Evolutionary conservation across 2,888 invertebrate genomes (phyloP), one percentile per base, ranked within the genome.

Genomic region (Plagiodera versicolora): DNA sequence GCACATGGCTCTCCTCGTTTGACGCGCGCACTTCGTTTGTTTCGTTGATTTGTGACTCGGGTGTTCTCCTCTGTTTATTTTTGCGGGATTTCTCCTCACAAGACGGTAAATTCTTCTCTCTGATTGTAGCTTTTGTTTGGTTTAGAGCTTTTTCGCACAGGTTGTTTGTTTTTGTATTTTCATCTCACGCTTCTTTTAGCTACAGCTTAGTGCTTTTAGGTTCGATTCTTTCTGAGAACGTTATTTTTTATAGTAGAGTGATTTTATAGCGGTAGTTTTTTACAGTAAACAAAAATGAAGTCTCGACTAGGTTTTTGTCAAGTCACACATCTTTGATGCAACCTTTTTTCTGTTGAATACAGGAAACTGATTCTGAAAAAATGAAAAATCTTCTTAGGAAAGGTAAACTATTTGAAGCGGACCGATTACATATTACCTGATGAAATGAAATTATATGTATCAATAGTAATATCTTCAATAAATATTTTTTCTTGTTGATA

Each of bases 11-110:
- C 19, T n/a, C n/a, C n/a, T 51, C 30, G 28, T 17, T 16, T 32
- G 32, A 35, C 18, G 51, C 53, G 53, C 45, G 44, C 11, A 24
- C 44, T 44, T 53, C 53, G 52, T 17, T 52, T 52, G 53, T 53
- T 53, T 53, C 28, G 24, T 28, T 17, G 53, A 39, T 53, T 8
- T 53, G 53, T 53, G 53, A 53, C 44, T 11, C 20, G 53, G 35
- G 53, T 44, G 39, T 39, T 39, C 39, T 24, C 16, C 53, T 53
- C 53, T 53, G 52, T 35, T 53, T 24, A 14, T 44, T 53, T 39
- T 24, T 16, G 9, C 20, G 44, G 53, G 28, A 24, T 53, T 53
- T 6, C 44, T 28, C 28, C 52, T 53, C 14, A 14, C n/a, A 53
- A 24, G 44, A 44, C 45, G 44, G 44, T 35, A 32, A 24, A 53